Evolutionary conservation across 2,113 vertebrate genomes (phyloP).

Genomic region (Plecotus auritus): DNA sequence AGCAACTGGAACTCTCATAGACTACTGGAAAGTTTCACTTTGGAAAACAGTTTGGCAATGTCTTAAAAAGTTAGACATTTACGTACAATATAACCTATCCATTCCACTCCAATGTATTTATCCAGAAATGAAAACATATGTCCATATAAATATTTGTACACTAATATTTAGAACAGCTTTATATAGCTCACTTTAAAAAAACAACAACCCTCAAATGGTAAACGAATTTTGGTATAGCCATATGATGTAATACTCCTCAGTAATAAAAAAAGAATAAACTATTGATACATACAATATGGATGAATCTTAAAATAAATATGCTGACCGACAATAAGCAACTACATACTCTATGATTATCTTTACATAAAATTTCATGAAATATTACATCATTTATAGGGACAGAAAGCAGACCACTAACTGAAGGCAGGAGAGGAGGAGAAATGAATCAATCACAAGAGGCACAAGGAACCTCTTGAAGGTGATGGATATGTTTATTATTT

Average conservation of each 20-base stretch:
- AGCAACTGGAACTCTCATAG: neutral
- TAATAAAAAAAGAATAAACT: conserved; percentile 10
- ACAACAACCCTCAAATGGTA: neutral
- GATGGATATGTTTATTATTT: conserved; percentile 28
- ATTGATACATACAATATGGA: neutral
- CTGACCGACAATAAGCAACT: neutral
- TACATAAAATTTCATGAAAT: conserved; percentile 36
- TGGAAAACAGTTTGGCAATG: neutral
- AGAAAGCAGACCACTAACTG: conserved; percentile 48
- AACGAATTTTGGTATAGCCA: neutral
- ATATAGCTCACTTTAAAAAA: neutral
- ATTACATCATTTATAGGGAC: conserved; percentile 43
- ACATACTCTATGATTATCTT: neutral
- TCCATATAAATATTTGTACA: neutral
- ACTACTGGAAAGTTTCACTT: neutral
- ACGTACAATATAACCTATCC: neutral
- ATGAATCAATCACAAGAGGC: neutral
- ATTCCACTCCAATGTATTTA: neutral
- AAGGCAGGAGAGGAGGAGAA: neutral
- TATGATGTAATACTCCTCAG: neutral
- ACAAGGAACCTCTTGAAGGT: neutral
- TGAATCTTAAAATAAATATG: conserved; percentile 31
- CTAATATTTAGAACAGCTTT: neutral
- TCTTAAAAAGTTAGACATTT: neutral
- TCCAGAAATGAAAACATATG: neutral